Base-by-base conservation (phyloP, 1,140 invertebrate genomes). In the Aleiodes sp. region DNA sequence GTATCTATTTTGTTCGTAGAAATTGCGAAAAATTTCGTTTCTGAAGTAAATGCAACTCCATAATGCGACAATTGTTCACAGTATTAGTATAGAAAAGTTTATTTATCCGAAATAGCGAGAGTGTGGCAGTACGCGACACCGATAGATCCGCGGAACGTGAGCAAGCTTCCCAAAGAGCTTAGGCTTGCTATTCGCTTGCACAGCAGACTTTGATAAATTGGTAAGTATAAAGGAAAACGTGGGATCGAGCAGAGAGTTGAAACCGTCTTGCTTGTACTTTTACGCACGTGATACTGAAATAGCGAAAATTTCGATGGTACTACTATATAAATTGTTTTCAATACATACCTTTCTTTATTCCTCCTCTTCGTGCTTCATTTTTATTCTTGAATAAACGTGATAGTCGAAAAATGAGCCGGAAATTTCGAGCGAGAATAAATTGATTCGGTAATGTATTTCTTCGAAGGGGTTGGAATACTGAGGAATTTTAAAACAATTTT, bases 151-250 rank as follows among this genome's bases (percentile, higher is more conserved):
- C 16, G 21, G 26, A 52, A 52, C 46, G 46, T 52, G 46, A 52
- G 46, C 46, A 21, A 52, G 16, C 46, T 52, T 52, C 46, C 26
- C 46, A 52, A 52, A 52, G 46, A 52, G 46, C 26, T 52, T n/a
- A n/a, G n/a, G 46, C 46, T n/a, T n/a, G n/a, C 46, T 52, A 52
- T 52, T 52, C 46, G 46, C 46, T 52, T 52, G 21, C 46, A 52
- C 46, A 52, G 46, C 46, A 52, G 46, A 52, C 46, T 52, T 52
- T 52, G 46, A 52, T 52, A 52, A 52, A 52, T 52, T 52, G 46
- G 46, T 24, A 52, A 52, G 46, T 52, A 52, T 52, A 52, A 52
- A 52, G 46, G 16, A 21, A 24, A 24, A 52, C 46, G 46, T 52
- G 46, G 46, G n/a, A n/a, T 24, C 7, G 12, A 26, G 46, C 46